Evolutionary conservation across 2,113 vertebrate species (phyloP).

Genomic region (Oriolus oriolus): DNA sequence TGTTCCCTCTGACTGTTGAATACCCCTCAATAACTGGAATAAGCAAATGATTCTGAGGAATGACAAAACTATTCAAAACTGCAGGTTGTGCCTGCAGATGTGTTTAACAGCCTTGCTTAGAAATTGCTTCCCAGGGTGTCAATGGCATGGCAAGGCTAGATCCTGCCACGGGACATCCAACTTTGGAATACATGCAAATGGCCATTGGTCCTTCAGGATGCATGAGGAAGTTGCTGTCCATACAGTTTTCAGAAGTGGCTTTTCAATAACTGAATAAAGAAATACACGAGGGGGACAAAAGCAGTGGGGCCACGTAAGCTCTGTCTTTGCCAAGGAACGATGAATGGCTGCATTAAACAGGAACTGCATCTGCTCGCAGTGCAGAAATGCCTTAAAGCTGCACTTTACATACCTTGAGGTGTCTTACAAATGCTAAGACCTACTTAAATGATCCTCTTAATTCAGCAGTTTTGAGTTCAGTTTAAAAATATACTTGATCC

Average conservation of each 20-base stretch:
- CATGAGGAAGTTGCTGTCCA: background rate
- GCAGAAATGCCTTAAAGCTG: background rate
- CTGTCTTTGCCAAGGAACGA: background rate
- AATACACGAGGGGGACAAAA: background rate
- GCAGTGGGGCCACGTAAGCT: accelerated
- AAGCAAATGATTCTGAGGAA: background rate
- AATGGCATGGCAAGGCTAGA: background rate
- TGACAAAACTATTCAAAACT: background rate
- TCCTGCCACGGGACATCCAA: accelerated
- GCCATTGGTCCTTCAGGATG: background rate
- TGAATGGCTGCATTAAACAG: background rate
- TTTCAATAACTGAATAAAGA: background rate
- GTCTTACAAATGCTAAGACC: background rate
- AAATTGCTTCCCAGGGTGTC: accelerated
- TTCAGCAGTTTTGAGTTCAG: background rate
- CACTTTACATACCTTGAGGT: background rate
- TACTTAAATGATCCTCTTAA: background rate
- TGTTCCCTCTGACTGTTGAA: background rate
- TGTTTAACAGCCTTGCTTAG: background rate
- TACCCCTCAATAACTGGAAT: background rate
- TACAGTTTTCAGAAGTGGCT: background rate
- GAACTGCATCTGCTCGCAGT: background rate
- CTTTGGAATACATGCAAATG: background rate
- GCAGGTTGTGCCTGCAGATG: background rate
- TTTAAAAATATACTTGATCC: background rate